Evolutionary conservation across 1,140 invertebrate genomes (phyloP), one percentile per base, ranked within the genome.

Genomic region (Achatina immaculata): DNA sequence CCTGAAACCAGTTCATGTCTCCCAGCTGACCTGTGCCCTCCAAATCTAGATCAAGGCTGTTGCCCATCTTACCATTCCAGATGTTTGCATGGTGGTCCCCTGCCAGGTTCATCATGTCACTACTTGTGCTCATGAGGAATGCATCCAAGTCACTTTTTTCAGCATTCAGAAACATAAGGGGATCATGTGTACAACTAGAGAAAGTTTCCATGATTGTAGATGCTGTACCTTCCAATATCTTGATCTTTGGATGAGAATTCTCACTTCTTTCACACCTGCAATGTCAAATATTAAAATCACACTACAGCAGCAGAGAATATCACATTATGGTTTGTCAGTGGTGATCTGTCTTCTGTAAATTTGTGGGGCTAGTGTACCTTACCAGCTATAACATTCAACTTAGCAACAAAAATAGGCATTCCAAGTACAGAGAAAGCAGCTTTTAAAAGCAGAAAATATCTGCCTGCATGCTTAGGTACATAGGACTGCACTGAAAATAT

Each of bases 61-160:
- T 69, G 3, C 69, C 77, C 75, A 77, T 77, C 40, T 77, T 77
- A 0, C 62, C 55, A 77, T 77, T 55, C 6, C 38, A 62, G 28
- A 65, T 34, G 40, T 43, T 78, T 7, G 62, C 36, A 48, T 78
- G 62, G 1, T 69, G 4, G 34, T 78, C 77, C n/a, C 69, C 66
- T 11, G 51, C 36, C 34, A 77, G 21, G 21, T 65, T 48, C 3
- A 24, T 55, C 66, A 78, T 45, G 38, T 78, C 77, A 34, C 40
- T 31, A 42, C 43, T 69, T 21, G 77, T 69, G 43, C 34, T 68
- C 38, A 78, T 68, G 4, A 77, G 48, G 28, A 78, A 78, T 43
- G 62, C 66, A 48, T 78, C 77, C 2, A 78, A 40, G 36, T 78
- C 77, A 68, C 62, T 78, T 31, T 78, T 78, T n/a, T 78, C 77